Percentiles rank a stretch among this genome's conserved stretches.
Conservation (phyloP, 2,113 vertebrate species). For the Rhabdornis inornatus region DNA sequence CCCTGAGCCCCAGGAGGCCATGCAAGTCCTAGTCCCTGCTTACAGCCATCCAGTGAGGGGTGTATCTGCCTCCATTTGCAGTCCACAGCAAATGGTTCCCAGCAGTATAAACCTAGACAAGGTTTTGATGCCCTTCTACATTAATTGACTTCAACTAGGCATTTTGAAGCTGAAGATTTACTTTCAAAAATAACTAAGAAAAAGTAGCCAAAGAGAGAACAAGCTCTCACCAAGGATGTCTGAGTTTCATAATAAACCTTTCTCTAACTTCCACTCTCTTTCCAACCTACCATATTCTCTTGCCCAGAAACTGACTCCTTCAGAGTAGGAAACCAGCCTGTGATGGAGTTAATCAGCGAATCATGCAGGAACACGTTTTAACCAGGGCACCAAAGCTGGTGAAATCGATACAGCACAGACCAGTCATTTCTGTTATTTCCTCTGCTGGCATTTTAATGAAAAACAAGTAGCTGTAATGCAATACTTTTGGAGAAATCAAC, state of each 20-base stretch:
- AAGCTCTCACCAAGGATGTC: neutral
- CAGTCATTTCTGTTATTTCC: neutral
- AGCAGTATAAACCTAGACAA: neutral
- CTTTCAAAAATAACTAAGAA: neutral
- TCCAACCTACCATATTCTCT: neutral
- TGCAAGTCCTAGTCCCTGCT: no score
- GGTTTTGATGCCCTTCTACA: neutral
- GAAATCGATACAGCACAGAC: neutral
- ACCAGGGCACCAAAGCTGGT: neutral
- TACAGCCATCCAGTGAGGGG: neutral
- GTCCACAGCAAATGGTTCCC: neutral
- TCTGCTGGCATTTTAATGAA: conserved; percentile 23
- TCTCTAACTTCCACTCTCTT: neutral
- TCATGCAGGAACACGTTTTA: neutral
- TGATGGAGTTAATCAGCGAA: neutral
- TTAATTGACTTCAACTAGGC: neutral
- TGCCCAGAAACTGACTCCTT: neutral
- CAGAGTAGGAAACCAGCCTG: neutral
- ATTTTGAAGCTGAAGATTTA: neutral
- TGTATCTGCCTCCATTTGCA: neutral
- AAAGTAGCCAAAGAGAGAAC: neutral
- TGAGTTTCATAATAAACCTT: neutral
- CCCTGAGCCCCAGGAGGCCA: neutral
- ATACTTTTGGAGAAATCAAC: conserved; percentile 40
- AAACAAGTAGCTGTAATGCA: conserved; percentile 21